A percentile compares a stretch with the other conserved stretches of the same genome.
Evolutionary conservation across 2,888 invertebrate genomes (phyloP).

Genomic region (Epinotia brunnichana): DNA sequence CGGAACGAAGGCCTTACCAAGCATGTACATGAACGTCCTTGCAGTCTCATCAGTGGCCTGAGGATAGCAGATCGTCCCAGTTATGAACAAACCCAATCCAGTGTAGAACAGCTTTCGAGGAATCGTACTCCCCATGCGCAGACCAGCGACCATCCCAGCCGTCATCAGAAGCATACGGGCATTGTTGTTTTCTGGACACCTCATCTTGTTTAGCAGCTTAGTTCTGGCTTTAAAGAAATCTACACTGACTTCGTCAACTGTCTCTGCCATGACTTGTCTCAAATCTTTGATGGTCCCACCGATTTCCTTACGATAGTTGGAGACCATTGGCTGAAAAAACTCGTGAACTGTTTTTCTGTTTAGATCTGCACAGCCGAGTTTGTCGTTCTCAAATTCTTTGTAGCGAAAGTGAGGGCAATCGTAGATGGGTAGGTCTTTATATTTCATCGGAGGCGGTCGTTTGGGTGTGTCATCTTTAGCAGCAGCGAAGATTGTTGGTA

Average conservation of each 20-base stretch:
- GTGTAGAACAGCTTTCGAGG: constrained; percentile 1
- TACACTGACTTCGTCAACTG: neutral
- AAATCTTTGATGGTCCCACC: neutral
- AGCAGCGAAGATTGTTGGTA: neutral
- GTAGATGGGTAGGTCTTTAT: constrained; percentile 26
- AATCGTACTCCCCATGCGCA: neutral
- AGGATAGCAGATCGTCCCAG: constrained; percentile 23
- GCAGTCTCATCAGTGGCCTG: constrained; percentile 17
- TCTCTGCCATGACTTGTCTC: neutral
- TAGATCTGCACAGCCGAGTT: neutral
- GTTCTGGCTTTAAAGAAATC: neutral
- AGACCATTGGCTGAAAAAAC: neutral
- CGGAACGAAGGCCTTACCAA: neutral
- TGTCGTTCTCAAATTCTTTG: constrained; percentile 19
- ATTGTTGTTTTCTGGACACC: neutral
- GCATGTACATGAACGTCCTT: neutral
- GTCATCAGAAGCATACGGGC: neutral
- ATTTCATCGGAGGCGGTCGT: constrained; percentile 32
- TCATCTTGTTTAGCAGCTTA: neutral
- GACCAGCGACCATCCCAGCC: neutral
- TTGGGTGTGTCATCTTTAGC: neutral
- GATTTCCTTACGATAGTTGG: neutral
- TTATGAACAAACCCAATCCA: neutral
- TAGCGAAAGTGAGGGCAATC: constrained; percentile 15
- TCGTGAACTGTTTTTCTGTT: neutral